Percentiles rank a stretch among this genome's conserved stretches.
These are phyloP conservation scores for Drosophila colorata DNA, from an alignment of 2,888 invertebrate genomes.

Conservation along the genomic window DNA sequence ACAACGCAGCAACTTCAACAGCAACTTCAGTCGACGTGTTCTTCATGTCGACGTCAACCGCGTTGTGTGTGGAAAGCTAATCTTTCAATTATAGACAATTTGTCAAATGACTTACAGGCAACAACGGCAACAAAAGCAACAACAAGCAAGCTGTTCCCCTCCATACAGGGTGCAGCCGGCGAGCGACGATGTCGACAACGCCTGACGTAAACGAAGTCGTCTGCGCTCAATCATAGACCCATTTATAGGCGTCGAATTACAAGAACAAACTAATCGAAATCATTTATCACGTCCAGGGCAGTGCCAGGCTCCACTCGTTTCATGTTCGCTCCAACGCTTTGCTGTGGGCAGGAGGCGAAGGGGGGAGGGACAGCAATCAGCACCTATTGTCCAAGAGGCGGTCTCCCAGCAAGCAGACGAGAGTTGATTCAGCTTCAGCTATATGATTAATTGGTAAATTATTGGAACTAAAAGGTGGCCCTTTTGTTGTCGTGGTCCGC, in stretches of 20 bases:
- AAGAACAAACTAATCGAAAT: conserved; percentile 85
- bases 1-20: conserved; percentile 16
- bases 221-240: conserved; percentile 84
- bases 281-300: conserved; percentile 83
- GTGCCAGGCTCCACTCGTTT: conserved; percentile 59
- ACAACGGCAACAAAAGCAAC: conserved; percentile 40
- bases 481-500: conserved; percentile 56
- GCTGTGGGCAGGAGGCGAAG: conserved; percentile 60
- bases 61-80: conserved; percentile 83
- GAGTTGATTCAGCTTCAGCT: conserved; percentile 52
- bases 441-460: conserved; percentile 84
- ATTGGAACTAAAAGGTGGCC: conserved; percentile 80
- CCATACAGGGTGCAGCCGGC: conserved; percentile 59
- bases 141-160: conserved; percentile 19
- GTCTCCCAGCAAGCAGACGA: conserved; percentile 34
- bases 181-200: conserved; percentile 60
- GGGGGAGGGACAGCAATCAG: conserved; percentile 79
- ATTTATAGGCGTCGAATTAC: conserved; percentile 85
- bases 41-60: conserved; percentile 68
- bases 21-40: conserved; percentile 56
- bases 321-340: conserved; percentile 56
- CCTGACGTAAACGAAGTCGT: conserved; percentile 75
- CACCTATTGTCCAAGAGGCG: conserved; percentile 42
- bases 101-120: conserved; percentile 84
- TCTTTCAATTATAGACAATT: conserved; percentile 85